These are phyloP conservation scores for Achroia grisella DNA, from an alignment of 1,140 invertebrate species.

Conservation along the genomic window DNA sequence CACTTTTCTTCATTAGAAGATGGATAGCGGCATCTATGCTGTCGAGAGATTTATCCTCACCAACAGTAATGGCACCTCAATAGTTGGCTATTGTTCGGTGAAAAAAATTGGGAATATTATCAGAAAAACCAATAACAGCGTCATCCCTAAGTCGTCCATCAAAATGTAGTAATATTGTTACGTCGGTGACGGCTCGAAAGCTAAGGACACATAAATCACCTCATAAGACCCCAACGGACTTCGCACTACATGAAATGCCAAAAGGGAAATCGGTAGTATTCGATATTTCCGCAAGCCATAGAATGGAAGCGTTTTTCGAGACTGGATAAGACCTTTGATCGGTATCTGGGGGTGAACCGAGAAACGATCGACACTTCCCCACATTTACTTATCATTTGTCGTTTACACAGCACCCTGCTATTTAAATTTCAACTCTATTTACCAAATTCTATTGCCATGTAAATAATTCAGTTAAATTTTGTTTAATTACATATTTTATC, in stretches of 20 bases:
- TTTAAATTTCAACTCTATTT: slow-evolving; percentile 31
- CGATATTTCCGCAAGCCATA: slow-evolving; percentile 20
- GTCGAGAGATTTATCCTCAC: slow-evolving; percentile 40
- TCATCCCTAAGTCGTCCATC: slow-evolving; percentile 18
- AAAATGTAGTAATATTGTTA: slow-evolving; percentile 19
- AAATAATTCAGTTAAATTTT: too few relatives aligned
- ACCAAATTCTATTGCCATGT: not conserved
- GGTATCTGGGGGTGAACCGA: slow-evolving; percentile 40
- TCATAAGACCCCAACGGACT: slow-evolving; percentile 39
- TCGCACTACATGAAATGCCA: slow-evolving; percentile 37
- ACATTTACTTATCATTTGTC: slow-evolving; percentile 47
- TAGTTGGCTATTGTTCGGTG: slow-evolving; percentile 5
- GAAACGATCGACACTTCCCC: slow-evolving; percentile 42
- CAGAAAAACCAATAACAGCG: slow-evolving; percentile 9
- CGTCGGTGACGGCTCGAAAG: slow-evolving; percentile 7
- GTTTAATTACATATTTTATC: too few relatives aligned
- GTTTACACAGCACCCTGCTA: slow-evolving; percentile 8
- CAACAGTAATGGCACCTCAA: slow-evolving; percentile 32
- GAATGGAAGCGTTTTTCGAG: not conserved
- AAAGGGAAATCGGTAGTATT: slow-evolving; percentile 43
- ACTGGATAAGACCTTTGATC: slow-evolving; percentile 31
- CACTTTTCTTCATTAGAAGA: slow-evolving; percentile 73
- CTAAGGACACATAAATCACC: slow-evolving; percentile 31
- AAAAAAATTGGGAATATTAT: not conserved
- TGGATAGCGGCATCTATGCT: slow-evolving; percentile 49